Conservation (phyloP, 2,888 invertebrate genomes). For the Eutolmus rufibarbis region DNA sequence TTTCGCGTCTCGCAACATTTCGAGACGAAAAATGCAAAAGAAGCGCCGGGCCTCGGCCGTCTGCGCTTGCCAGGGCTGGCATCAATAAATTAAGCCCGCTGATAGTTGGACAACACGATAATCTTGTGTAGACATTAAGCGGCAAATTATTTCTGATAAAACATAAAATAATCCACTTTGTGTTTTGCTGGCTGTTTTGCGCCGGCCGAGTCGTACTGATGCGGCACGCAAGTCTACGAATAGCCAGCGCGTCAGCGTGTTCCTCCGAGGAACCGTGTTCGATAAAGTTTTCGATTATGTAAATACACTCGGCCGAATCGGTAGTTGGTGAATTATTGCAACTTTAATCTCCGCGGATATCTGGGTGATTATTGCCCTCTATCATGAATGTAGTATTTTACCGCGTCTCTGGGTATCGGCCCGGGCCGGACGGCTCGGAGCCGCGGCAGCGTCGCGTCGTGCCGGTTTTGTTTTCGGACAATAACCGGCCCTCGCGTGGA, state of each 20-base stretch:
- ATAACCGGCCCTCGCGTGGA: neutral
- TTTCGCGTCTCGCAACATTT: neutral
- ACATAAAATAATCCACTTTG: constrained; percentile 45
- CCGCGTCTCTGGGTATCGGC: neutral
- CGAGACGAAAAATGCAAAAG: constrained; percentile 17
- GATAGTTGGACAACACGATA: constrained; percentile 49
- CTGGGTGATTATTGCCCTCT: constrained; percentile 17
- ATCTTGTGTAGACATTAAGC: constrained; percentile 49
- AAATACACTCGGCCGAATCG: constrained; percentile 21
- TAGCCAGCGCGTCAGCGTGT: constrained; percentile 23
- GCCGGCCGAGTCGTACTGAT: neutral
- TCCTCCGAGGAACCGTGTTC: constrained; percentile 20
- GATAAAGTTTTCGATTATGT: constrained; percentile 35
- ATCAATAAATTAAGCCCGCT: constrained; percentile 47
- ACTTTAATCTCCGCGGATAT: constrained; percentile 16
- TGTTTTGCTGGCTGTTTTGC: neutral
- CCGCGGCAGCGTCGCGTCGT: neutral
- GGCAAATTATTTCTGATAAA: constrained; percentile 49
- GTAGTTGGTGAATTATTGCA: constrained; percentile 38
- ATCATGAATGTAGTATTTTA: constrained; percentile 7
- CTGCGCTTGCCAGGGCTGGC: constrained; percentile 3
- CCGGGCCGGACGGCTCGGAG: neutral
- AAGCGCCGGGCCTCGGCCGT: constrained; percentile 24
- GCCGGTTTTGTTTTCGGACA: neutral
- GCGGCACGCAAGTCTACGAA: constrained; percentile 31